phyloP scores from a whole-genome alignment of 1,140 invertebrate genomes.

The Acromyrmex echinatior region DNA sequence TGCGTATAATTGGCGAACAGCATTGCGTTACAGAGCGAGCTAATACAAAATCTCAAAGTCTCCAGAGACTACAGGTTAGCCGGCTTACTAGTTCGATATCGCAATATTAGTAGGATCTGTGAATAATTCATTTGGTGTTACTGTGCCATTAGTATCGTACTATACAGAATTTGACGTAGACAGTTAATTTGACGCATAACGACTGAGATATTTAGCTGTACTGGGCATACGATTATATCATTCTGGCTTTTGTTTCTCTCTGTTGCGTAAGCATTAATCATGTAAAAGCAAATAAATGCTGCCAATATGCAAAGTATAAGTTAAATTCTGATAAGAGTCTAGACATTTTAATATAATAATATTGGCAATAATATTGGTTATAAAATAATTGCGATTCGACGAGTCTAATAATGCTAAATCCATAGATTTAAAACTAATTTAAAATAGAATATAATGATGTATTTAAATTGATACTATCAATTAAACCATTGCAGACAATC shows the following conservation, averaged over 20 bases:
- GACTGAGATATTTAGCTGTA: slow-evolving; percentile 78
- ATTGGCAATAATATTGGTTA: neutral
- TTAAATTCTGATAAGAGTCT: neutral
- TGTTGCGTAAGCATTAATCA: neutral
- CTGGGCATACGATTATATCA: slow-evolving; percentile 23
- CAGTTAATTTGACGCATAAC: slow-evolving; percentile 83
- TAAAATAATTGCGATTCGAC: neutral
- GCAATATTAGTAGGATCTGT: slow-evolving; percentile 77
- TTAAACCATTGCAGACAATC: slow-evolving; percentile 3
- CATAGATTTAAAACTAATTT: slow-evolving; percentile 24
- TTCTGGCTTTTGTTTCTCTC: neutral
- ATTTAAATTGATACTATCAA: slow-evolving; percentile 1
- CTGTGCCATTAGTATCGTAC: slow-evolving; percentile 80
- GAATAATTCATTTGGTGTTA: slow-evolving; percentile 82
- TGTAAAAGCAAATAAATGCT: slow-evolving; percentile 16
- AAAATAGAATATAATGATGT: slow-evolving; percentile 7
- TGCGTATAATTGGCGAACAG: slow-evolving; percentile 29
- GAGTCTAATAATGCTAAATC: neutral
- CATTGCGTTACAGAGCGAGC: slow-evolving; percentile 37
- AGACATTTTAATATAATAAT: neutral
- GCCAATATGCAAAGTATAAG: neutral
- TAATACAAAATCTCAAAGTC: slow-evolving; percentile 66
- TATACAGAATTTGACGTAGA: slow-evolving; percentile 82
- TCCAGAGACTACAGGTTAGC: slow-evolving; percentile 49
- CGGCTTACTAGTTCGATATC: slow-evolving; percentile 70